These are phyloP conservation scores for Halcyon malimbica DNA, from an alignment of 2,113 vertebrate genomes.

Conservation along the genomic window DNA sequence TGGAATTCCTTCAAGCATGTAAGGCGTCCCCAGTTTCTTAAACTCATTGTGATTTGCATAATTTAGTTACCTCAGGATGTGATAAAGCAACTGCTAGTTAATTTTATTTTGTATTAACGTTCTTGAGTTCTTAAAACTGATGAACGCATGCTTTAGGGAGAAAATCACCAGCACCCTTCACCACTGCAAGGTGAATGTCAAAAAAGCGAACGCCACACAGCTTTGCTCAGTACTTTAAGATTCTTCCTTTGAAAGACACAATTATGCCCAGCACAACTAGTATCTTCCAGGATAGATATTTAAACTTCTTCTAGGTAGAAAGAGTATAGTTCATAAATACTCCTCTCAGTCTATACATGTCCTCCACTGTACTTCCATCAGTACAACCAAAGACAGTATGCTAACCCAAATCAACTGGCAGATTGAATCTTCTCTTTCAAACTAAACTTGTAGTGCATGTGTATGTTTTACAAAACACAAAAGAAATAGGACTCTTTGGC, in stretches of 20 bases:
- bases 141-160: background rate
- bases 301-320: background rate
- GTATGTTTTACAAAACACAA: background rate
- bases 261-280: background rate
- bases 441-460: background rate
- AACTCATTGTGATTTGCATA: constrained; percentile 2
- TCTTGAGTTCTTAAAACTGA: background rate
- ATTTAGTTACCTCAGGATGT: background rate
- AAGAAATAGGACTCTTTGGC: background rate
- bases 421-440: background rate
- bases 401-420: background rate
- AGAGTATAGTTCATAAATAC: background rate
- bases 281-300: background rate
- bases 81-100: background rate
- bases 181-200: background rate
- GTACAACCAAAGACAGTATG: background rate
- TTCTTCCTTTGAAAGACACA: background rate
- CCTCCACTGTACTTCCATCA: too few relatives aligned
- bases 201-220: background rate
- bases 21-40: background rate
- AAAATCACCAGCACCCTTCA: background rate
- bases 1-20: background rate
- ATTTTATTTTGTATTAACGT: constrained; percentile 9
- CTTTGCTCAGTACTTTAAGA: background rate
- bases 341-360: background rate